Evolutionary conservation across 2,797 vertebrate species (phyloP).

Genomic region (Pseudomugil gertrudae): DNA sequence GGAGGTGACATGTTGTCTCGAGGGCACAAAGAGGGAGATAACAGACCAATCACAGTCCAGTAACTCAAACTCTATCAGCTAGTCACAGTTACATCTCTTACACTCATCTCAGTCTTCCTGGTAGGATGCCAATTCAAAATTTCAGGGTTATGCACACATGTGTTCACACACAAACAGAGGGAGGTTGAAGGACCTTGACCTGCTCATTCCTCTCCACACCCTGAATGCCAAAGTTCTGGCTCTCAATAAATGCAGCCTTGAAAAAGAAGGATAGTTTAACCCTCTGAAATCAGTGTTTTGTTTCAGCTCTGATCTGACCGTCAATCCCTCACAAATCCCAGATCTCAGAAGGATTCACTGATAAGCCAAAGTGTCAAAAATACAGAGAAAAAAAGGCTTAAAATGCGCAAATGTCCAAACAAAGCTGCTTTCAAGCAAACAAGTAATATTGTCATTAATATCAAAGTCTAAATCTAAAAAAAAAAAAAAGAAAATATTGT

Average conservation of each 20-base stretch:
- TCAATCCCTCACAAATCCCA: conserved; percentile 72
- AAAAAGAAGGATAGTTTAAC: conserved; percentile 60
- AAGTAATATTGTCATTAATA: not conserved
- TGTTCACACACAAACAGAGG: conserved; percentile 29
- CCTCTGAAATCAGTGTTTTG: conserved; percentile 67
- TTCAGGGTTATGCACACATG: conserved; percentile 48
- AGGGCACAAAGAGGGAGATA: conserved; percentile 50
- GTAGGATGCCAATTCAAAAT: conserved; percentile 66
- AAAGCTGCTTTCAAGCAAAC: conserved; percentile 7
- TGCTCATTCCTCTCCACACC: conserved; percentile 57
- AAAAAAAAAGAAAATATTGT: no score
- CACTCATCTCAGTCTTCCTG: conserved; percentile 52
- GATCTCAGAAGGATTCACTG: conserved; percentile 65
- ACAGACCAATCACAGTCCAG: conserved; percentile 60
- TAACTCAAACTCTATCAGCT: conserved; percentile 69
- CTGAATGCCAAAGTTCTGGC: conserved; percentile 57
- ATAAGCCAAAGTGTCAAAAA: conserved; percentile 58
- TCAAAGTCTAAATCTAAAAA: not conserved
- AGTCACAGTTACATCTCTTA: conserved; percentile 63
- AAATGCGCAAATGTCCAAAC: conserved; percentile 22
- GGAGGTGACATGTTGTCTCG: conserved; percentile 62
- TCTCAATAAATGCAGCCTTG: conserved; percentile 70
- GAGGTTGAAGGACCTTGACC: conserved; percentile 69
- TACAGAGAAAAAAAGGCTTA: conserved; percentile 22
- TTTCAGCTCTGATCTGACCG: conserved; percentile 59